Conservation (phyloP, 2,888 invertebrate species). For the Anticlea derivata region DNA sequence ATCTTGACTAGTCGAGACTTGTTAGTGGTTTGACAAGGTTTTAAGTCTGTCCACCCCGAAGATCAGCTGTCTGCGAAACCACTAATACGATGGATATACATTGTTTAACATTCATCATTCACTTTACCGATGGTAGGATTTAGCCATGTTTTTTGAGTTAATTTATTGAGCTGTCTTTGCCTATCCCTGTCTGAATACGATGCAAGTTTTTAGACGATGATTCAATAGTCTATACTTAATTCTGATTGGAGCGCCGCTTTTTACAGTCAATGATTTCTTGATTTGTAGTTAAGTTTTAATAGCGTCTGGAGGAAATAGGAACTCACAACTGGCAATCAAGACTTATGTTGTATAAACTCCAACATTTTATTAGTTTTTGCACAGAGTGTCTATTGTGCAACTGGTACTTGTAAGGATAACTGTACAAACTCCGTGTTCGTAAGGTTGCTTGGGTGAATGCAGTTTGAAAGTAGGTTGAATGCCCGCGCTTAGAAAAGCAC, state of each 20-base stretch:
- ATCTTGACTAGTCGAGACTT: slow-evolving; percentile 53
- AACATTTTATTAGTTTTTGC: slow-evolving; percentile 15
- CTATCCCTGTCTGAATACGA: slow-evolving; percentile 56
- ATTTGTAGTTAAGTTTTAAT: slow-evolving; percentile 42
- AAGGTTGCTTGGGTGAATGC: slow-evolving; percentile 43
- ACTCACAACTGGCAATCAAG: slow-evolving; percentile 22
- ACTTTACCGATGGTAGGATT: slow-evolving; percentile 64
- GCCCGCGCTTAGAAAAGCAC: slow-evolving; percentile 47
- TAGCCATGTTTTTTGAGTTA: slow-evolving; percentile 57
- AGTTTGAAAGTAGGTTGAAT: slow-evolving; percentile 57
- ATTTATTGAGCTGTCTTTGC: slow-evolving; percentile 63
- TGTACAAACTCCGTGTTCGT: slow-evolving; percentile 40
- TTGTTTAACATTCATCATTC: slow-evolving; percentile 73
- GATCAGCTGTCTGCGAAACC: slow-evolving; percentile 56
- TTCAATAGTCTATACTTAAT: slow-evolving; percentile 46
- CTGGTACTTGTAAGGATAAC: slow-evolving; percentile 37
- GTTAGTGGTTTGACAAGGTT: slow-evolving; percentile 61
- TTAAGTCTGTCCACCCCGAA: slow-evolving; percentile 56
- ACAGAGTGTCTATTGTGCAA: slow-evolving; percentile 23
- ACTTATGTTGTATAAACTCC: slow-evolving; percentile 21
- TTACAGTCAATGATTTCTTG: slow-evolving; percentile 45
- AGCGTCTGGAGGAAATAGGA: slow-evolving; percentile 41
- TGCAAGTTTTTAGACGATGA: slow-evolving; percentile 61
- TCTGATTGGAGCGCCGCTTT: slow-evolving; percentile 32
- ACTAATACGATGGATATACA: slow-evolving; percentile 68